These are phyloP conservation scores for Epistrophe grossulariae DNA, from an alignment of 2,888 invertebrate species.

Conservation along the genomic window DNA sequence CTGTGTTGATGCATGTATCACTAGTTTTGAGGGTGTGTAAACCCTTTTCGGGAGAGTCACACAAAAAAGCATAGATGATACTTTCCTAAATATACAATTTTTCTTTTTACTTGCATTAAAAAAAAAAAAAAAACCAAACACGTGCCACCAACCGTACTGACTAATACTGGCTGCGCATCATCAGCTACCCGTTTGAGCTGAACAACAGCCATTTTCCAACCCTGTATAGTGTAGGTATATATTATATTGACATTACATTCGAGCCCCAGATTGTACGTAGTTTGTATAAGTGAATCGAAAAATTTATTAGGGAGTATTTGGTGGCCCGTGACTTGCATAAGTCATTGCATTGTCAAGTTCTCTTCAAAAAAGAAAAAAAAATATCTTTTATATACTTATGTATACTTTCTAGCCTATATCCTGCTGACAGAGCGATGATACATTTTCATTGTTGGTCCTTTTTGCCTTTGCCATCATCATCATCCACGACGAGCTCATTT, in stretches of 20 bases:
- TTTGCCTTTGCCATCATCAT: background rate
- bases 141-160: constrained; percentile 48
- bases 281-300: constrained; percentile 69
- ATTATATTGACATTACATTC: constrained; percentile 8
- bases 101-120: background rate
- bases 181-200: constrained; percentile 52
- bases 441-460: constrained; percentile 34
- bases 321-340: constrained; percentile 73
- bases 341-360: constrained; percentile 73
- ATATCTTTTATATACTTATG: background rate
- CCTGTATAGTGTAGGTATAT: no score
- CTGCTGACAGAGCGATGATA: constrained; percentile 49
- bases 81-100: constrained; percentile 3
- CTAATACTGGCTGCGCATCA: constrained; percentile 43
- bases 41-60: background rate
- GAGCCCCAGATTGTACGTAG: constrained; percentile 20
- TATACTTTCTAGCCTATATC: constrained; percentile 10
- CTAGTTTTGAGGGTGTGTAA: background rate
- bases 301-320: constrained; percentile 66
- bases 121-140: constrained; percentile 44
- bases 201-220: constrained; percentile 37
- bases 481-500: constrained; percentile 46
- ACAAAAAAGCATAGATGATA: background rate
- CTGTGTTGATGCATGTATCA: background rate
- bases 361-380: constrained; percentile 39